These are phyloP conservation scores for Odontomyia ornata DNA, from an alignment of 2,888 invertebrate species.

Conservation along the genomic window DNA sequence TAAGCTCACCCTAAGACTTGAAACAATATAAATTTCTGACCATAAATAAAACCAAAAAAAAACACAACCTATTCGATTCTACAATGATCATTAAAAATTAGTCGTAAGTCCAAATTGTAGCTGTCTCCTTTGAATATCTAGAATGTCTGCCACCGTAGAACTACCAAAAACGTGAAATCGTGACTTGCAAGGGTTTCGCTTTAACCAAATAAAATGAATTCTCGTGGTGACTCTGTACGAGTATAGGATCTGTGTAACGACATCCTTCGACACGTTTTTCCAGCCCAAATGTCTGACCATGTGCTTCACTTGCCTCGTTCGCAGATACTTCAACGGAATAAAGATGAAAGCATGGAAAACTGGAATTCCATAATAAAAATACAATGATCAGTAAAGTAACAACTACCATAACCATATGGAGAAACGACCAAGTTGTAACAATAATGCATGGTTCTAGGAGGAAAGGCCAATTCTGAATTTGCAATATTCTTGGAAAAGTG, in stretches of 20 bases:
- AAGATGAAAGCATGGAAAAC: no score
- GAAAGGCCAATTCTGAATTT: no score
- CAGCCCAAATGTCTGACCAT: background rate
- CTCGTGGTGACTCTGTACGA: background rate
- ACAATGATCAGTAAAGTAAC: no score
- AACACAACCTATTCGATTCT: constrained; percentile 3
- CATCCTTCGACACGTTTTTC: constrained; percentile 20
- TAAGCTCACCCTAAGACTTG: background rate
- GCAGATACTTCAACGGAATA: no score
- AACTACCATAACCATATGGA: no score
- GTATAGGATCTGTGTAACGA: background rate
- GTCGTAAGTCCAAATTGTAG: constrained; percentile 38
- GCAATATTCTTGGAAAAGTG: no score
- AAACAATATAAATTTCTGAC: constrained; percentile 6
- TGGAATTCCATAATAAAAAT: no score
- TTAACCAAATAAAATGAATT: background rate
- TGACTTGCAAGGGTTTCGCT: constrained; percentile 22
- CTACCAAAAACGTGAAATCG: constrained; percentile 39
- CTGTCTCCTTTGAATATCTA: constrained; percentile 27
- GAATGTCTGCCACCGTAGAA: constrained; percentile 29
- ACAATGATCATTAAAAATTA: constrained; percentile 53
- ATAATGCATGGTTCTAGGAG: no score
- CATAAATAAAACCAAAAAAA: background rate
- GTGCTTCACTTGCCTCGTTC: background rate
- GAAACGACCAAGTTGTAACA: no score